Evolutionary conservation across 2,797 vertebrate species (phyloP), one percentile per base, ranked within the genome.

Genomic region (Diplodus puntazzo): DNA sequence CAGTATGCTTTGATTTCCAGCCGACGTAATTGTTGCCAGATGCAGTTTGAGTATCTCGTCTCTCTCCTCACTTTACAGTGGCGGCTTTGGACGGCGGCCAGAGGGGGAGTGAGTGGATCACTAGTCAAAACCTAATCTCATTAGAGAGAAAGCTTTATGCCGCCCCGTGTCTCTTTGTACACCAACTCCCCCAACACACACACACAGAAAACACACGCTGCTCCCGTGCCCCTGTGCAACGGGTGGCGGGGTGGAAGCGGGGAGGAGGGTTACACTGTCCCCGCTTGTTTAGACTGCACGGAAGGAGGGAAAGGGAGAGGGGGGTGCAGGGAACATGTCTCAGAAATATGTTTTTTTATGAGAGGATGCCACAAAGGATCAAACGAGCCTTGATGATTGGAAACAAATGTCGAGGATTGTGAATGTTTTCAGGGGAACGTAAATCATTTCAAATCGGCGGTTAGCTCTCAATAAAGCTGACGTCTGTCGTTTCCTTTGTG

Each of bases 1-100:
- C 92, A 80, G 88, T 59, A 60, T 39, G 89, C 94, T 96, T 96
- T 95, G 94, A 95, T 95, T 95, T 91, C 88, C 85, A 78, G 82
- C 83, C 86, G 64, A 87, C 87, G 89, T 95, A 95, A 95, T 95
- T 96, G 94, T 95, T 92, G 92, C 88, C 95, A 96, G 95, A 95
- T 96, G 95, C 87, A 90, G 92, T 92, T 93, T 79, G 92, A 95
- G 93, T 85, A 94, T 95, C 93, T 93, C 82, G 88, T 92, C 81
- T 91, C 87, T 84, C 86, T 83, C 77, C 75, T 80, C 87, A 80
- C 88, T 90, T 88, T 88, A 87, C 91, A 87, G 91, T 86, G 89
- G 91, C 87, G 81, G 89, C 79, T 87, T 94, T 95, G 95, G 92
- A 95, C 76, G 85, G 59, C 83, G 79, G 95, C 95, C 95, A 95